Base-by-base conservation (phyloP, 2,797 vertebrate genomes). In the Centroberyx gerrardi region DNA sequence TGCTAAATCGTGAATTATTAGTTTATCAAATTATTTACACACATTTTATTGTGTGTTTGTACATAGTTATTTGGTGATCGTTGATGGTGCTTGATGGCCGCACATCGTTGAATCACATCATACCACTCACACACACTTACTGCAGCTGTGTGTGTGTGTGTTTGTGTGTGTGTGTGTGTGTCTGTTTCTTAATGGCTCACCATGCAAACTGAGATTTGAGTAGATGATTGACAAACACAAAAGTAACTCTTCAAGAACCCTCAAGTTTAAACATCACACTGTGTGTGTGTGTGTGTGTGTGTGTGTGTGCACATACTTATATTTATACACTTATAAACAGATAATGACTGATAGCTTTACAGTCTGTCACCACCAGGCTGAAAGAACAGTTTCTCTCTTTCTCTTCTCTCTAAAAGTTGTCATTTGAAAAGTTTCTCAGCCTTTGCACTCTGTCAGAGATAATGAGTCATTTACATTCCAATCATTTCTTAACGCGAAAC, bases 391-490 rank as follows among this genome's bases (percentile, higher is more conserved):
- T 64, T 77, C 48, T 62, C 46, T 76, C 22, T 77, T 74, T 79
- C 48, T n/a, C n/a, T n/a, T 9, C 54, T 38, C 60, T 54, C 13
- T 8, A 65, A 60, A 81, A 86, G 74, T 87, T 84, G n/a, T 74
- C 72, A 54, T 83, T 76, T 80, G 67, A 85, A 78, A 90, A 87
- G 68, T 89, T 88, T 84, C 55, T 38, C 64, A 85, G 78, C 80
- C 76, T 89, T 88, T 87, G 77, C 82, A 79, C 84, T 81, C 64
- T 55, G 70, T 86, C 71, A 68, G 73, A 87, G 89, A 90, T 93
- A 94, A 94, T 90, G 89, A 93, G 69, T 81, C 66, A 89, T 91
- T 93, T 94, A 81, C 85, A 92, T 93, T 92, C 87, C 78, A 77
- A 80, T 84, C 66, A 65, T 77, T 80, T 68, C 72, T 71, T 83